Evolutionary conservation across 2,888 invertebrate species (phyloP).

Genomic region (Heliconius charithonia): DNA sequence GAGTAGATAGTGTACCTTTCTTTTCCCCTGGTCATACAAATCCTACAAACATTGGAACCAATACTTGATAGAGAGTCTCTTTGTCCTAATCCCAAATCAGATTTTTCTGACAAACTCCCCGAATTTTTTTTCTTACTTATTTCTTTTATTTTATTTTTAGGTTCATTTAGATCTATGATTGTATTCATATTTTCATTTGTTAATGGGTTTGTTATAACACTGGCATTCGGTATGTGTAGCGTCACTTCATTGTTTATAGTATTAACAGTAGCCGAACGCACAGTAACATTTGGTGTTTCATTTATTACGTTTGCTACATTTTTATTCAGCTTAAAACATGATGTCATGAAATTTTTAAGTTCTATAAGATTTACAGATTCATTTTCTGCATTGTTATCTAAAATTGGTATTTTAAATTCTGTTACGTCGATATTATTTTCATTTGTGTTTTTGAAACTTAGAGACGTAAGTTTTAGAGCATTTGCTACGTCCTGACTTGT

Average conservation of each 20-base stretch:
- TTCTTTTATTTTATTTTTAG: slow-evolving; percentile 53
- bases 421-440: slow-evolving; percentile 47
- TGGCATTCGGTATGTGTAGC: slow-evolving; percentile 56
- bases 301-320: slow-evolving; percentile 53
- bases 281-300: slow-evolving; percentile 58
- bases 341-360: slow-evolving; percentile 71
- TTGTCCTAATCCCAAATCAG: slow-evolving; percentile 64
- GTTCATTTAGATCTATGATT: slow-evolving; percentile 59
- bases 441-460: slow-evolving; percentile 59
- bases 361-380: slow-evolving; percentile 66
- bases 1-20: slow-evolving; percentile 62
- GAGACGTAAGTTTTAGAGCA: slow-evolving; percentile 64
- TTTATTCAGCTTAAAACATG: slow-evolving; percentile 70
- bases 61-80: slow-evolving; percentile 80
- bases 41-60: slow-evolving; percentile 86
- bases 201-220: slow-evolving; percentile 49
- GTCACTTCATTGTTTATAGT: slow-evolving; percentile 50
- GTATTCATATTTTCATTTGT: slow-evolving; percentile 65
- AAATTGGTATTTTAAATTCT: slow-evolving; percentile 64
- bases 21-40: slow-evolving; percentile 83
- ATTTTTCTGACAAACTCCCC: slow-evolving; percentile 65
- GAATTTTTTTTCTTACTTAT: slow-evolving; percentile 67
- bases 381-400: slow-evolving; percentile 53
- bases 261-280: slow-evolving; percentile 53
- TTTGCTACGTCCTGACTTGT: slow-evolving; percentile 70